Evolutionary conservation across 2,888 invertebrate species (phyloP).

Genomic region (Drosophila koepferae): DNA sequence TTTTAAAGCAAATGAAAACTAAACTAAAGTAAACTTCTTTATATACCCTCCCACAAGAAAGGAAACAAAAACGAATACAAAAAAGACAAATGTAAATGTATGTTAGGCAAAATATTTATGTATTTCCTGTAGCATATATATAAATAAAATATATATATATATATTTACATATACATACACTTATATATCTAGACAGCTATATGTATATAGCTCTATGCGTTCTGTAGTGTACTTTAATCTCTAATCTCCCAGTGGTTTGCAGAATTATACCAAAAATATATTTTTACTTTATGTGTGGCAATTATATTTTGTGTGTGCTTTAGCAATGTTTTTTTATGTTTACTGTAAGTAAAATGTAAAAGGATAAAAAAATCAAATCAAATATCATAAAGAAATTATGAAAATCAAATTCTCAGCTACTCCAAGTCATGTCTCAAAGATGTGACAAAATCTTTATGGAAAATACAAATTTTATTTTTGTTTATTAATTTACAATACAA

Average conservation of each 20-base stretch:
- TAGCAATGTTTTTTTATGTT: constrained; percentile 64
- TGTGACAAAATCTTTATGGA: constrained; percentile 32
- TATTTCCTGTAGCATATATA: constrained; percentile 53
- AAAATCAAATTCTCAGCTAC: constrained; percentile 45
- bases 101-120: constrained; percentile 72
- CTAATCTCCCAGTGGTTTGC: constrained; percentile 74
- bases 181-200: constrained; percentile 38
- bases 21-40: constrained; percentile 42
- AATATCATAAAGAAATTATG: constrained; percentile 40
- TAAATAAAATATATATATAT: constrained; percentile 36
- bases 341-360: constrained; percentile 75
- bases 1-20: constrained; percentile 57
- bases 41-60: constrained; percentile 41
- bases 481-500: constrained; percentile 41
- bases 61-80: constrained; percentile 41
- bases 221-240: constrained; percentile 63
- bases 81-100: constrained; percentile 55
- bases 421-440: constrained; percentile 65
- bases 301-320: constrained; percentile 77
- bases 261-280: constrained; percentile 82
- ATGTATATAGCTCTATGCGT: constrained; percentile 45
- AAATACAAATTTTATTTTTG: constrained; percentile 19
- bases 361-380: constrained; percentile 38
- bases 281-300: constrained; percentile 81
- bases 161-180: constrained; percentile 6